These are phyloP conservation scores for Eupelmus urozonus DNA, from an alignment of 2,888 invertebrate genomes.

Conservation along the genomic window DNA sequence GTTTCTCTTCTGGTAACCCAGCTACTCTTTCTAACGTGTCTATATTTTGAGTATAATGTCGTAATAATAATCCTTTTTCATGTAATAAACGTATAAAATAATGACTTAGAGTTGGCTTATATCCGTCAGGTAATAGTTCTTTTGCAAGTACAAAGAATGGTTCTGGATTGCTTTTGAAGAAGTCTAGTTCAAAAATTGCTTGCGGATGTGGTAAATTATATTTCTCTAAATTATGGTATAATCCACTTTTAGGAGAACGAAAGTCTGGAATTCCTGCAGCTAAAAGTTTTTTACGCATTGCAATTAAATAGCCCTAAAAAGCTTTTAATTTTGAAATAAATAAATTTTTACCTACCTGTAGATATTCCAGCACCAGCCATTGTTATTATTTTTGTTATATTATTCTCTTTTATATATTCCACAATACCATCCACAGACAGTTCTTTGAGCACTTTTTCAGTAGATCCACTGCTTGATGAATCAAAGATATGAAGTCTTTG, in stretches of 20 bases:
- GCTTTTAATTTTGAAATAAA: too few species aligned
- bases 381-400: conserved; percentile 92
- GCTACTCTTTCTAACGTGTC: conserved; percentile 94
- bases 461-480: conserved; percentile 70
- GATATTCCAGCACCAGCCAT: conserved; percentile 98
- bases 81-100: conserved; percentile 92
- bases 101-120: conserved; percentile 93
- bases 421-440: conserved; percentile 87
- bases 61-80: conserved; percentile 87
- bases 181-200: conserved; percentile 94
- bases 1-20: conserved; percentile 88
- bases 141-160: conserved; percentile 95
- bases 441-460: conserved; percentile 82
- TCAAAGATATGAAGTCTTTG: conserved; percentile 82
- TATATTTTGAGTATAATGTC: conserved; percentile 94
- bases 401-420: conserved; percentile 86
- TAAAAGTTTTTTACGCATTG: conserved; percentile 75
- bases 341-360: conserved; percentile 85
- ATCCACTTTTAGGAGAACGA: conserved; percentile 92
- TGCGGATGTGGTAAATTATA: conserved; percentile 94
- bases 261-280: conserved; percentile 98
- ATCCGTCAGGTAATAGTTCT: conserved; percentile 91
- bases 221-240: conserved; percentile 94
- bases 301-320: too few species aligned
- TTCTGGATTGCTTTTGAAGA: conserved; percentile 91